Conservation (phyloP, 2,113 vertebrate genomes). For the Eubucco bourcierii region DNA sequence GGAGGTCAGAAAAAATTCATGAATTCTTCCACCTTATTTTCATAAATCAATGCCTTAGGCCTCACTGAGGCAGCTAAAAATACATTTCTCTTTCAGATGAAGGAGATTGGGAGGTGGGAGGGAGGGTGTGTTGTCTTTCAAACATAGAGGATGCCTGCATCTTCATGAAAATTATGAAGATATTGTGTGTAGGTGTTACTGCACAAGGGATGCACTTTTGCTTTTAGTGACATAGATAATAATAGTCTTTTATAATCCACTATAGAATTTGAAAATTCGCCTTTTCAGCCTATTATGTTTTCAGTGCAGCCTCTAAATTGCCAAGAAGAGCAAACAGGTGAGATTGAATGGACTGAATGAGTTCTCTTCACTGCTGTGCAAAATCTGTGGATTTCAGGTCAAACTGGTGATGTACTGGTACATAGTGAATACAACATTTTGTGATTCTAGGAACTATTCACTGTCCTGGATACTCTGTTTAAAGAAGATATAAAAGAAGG, state of each 20-base stretch:
- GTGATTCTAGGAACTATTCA: not conserved
- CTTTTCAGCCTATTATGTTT: constrained; percentile 23
- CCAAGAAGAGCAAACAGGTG: not conserved
- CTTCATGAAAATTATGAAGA: constrained; percentile 39
- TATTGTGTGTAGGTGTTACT: not conserved
- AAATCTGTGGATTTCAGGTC: not conserved
- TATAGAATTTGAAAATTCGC: constrained; percentile 21
- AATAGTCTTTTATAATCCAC: constrained; percentile 32
- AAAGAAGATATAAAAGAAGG: not conserved
- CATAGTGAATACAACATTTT: not conserved
- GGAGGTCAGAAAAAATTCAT: constrained; percentile 78
- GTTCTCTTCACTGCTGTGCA: not conserved
- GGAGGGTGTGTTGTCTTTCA: constrained; percentile 61
- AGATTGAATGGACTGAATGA: not conserved
- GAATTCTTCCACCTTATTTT: constrained; percentile 78
- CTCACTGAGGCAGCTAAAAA: constrained; percentile 77
- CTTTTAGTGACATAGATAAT: constrained; percentile 46
- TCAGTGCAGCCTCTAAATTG: not conserved
- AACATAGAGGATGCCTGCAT: constrained; percentile 39
- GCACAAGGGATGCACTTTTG: not conserved
- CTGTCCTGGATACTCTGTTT: not conserved
- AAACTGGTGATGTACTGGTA: not conserved
- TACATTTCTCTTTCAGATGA: constrained; percentile 78
- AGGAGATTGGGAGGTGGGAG: constrained; percentile 75
- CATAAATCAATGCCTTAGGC: constrained; percentile 78